Evolutionary conservation across 2,888 invertebrate genomes (phyloP).

Genomic region (Drosophila lacicola): DNA sequence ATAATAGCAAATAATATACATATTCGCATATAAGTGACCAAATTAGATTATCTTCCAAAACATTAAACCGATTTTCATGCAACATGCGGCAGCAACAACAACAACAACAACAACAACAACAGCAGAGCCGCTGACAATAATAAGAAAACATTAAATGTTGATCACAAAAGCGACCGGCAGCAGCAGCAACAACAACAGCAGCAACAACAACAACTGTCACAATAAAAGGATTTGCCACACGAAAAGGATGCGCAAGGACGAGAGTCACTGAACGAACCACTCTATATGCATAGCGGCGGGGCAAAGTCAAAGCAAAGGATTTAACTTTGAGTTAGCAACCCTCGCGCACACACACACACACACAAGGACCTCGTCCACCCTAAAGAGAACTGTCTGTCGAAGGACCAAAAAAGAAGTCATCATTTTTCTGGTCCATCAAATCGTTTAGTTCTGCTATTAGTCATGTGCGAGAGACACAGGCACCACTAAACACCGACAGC

Average conservation of each 20-base stretch:
- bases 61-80: slow-evolving; percentile 82
- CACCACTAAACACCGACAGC: slow-evolving; percentile 11
- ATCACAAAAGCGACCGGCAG: slow-evolving; percentile 65
- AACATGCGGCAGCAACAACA: not conserved
- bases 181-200: slow-evolving; percentile 56
- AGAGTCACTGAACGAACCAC: slow-evolving; percentile 21
- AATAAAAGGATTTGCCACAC: slow-evolving; percentile 74
- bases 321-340: slow-evolving; percentile 61
- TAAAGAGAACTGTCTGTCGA: not conserved
- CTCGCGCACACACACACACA: slow-evolving; percentile 24
- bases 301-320: slow-evolving; percentile 55
- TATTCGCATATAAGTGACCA: slow-evolving; percentile 85
- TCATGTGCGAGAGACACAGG: slow-evolving; percentile 66
- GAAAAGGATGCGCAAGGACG: slow-evolving; percentile 34
- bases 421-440: slow-evolving; percentile 84
- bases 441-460: slow-evolving; percentile 84
- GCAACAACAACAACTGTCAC: slow-evolving; percentile 76
- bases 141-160: slow-evolving; percentile 79
- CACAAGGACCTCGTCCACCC: slow-evolving; percentile 12
- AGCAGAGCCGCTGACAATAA: slow-evolving; percentile 44
- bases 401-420: slow-evolving; percentile 80
- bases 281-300: slow-evolving; percentile 25
- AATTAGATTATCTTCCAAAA: slow-evolving; percentile 85
- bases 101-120: not conserved
- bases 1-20: slow-evolving; percentile 81